Evolutionary conservation across 2,113 vertebrate genomes (phyloP).

Genomic region (Pangasianodon gigas): DNA sequence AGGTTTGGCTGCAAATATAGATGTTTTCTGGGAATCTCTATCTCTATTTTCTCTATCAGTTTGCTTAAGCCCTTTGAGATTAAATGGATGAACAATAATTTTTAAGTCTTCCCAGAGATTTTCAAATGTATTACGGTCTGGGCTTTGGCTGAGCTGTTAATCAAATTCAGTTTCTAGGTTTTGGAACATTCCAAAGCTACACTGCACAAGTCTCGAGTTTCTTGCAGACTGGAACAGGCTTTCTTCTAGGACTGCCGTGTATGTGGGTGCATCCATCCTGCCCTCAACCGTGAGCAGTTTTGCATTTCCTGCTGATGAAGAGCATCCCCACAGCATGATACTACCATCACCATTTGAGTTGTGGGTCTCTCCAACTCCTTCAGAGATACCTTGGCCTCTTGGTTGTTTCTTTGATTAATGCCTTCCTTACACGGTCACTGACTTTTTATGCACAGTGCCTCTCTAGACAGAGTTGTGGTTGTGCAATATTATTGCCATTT

Average conservation of each 20-base stretch:
- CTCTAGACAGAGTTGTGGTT: too few species aligned
- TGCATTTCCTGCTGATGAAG: neutral
- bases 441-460: too few species aligned
- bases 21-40: neutral
- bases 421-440: too few species aligned
- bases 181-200: too few species aligned
- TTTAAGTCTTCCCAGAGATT: neutral
- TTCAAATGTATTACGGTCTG: too few species aligned
- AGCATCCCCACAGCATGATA: neutral
- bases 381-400: neutral
- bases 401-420: neutral
- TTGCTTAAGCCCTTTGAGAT: neutral
- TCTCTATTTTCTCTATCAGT: neutral
- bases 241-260: neutral
- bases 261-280: neutral
- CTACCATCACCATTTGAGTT: neutral
- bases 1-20: neutral
- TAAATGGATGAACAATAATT: too few species aligned
- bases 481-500: too few species aligned
- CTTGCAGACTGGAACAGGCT: neutral
- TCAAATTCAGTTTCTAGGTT: too few species aligned
- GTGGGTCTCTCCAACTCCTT: neutral
- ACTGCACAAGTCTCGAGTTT: neutral
- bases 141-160: too few species aligned
- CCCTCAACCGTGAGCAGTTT: neutral